Conservation (phyloP, 2,888 invertebrate species). For the Troides helena region DNA sequence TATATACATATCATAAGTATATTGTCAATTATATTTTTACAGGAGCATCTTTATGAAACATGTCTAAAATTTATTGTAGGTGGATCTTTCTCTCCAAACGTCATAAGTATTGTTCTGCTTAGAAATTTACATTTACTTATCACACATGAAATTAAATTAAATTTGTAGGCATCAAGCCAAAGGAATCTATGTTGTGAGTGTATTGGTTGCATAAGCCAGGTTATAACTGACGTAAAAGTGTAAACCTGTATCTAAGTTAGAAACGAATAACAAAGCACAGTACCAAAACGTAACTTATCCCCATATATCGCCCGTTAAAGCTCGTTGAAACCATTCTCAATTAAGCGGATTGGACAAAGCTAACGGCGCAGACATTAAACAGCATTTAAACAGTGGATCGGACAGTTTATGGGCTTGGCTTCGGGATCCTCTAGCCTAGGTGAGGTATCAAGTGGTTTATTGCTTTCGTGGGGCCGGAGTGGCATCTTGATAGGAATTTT, state of each 20-base stretch:
- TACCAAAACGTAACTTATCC: constrained; percentile 20
- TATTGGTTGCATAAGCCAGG: not conserved
- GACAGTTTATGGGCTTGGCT: constrained; percentile 65
- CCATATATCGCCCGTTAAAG: constrained; percentile 48
- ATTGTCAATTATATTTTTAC: not conserved
- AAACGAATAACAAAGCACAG: constrained; percentile 47
- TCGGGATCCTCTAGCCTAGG: constrained; percentile 48
- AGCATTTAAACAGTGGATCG: constrained; percentile 70
- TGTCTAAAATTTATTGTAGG: too few relatives aligned
- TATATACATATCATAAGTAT: not conserved
- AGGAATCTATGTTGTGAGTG: too few relatives aligned
- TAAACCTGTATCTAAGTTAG: constrained; percentile 28
- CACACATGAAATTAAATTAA: too few relatives aligned
- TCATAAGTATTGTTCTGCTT: too few relatives aligned
- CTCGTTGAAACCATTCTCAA: constrained; percentile 66
- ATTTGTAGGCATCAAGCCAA: too few relatives aligned
- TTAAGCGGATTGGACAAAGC: constrained; percentile 75
- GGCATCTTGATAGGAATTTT: constrained; percentile 26
- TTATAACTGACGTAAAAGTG: not conserved
- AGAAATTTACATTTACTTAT: too few relatives aligned
- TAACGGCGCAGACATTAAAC: constrained; percentile 65
- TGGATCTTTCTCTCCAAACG: too few relatives aligned
- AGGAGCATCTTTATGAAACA: too few relatives aligned
- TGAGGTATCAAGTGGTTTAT: constrained; percentile 27
- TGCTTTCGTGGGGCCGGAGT: constrained; percentile 13